These are phyloP conservation scores for Bombus difficillimus DNA, from an alignment of 1,140 invertebrate genomes.

Conservation along the genomic window DNA sequence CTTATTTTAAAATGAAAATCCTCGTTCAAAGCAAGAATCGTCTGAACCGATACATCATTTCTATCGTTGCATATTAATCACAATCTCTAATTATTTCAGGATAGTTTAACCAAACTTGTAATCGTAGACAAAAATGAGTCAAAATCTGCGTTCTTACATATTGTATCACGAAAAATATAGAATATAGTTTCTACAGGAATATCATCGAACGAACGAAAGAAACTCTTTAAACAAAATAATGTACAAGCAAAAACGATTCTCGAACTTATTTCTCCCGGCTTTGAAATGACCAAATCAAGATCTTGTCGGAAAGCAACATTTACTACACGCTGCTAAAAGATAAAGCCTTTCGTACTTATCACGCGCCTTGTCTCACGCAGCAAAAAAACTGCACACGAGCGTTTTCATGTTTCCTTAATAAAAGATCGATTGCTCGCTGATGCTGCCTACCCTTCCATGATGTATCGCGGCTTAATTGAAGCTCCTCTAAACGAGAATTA, in stretches of 20 bases:
- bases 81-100: too few species aligned
- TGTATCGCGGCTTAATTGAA: constrained; percentile 50
- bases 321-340: neutral
- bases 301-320: neutral
- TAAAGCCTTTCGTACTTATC: neutral
- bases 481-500: constrained; percentile 53
- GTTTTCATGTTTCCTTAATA: constrained; percentile 4
- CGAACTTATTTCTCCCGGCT: neutral
- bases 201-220: neutral
- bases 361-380: too few species aligned
- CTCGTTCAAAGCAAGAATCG: neutral
- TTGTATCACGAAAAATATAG: too few species aligned
- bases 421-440: constrained; percentile 17
- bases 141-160: too few species aligned
- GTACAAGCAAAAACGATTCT: neutral
- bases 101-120: too few species aligned
- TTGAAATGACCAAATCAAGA: neutral
- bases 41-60: neutral
- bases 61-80: neutral
- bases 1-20: neutral
- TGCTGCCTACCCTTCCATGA: neutral
- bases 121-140: too few species aligned
- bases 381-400: neutral
- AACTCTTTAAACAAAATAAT: neutral
- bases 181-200: too few species aligned